Percentiles rank a stretch among this genome's conserved stretches.
These are phyloP conservation scores for Pegoplata infirma DNA, from an alignment of 2,888 invertebrate species.

Conservation along the genomic window DNA sequence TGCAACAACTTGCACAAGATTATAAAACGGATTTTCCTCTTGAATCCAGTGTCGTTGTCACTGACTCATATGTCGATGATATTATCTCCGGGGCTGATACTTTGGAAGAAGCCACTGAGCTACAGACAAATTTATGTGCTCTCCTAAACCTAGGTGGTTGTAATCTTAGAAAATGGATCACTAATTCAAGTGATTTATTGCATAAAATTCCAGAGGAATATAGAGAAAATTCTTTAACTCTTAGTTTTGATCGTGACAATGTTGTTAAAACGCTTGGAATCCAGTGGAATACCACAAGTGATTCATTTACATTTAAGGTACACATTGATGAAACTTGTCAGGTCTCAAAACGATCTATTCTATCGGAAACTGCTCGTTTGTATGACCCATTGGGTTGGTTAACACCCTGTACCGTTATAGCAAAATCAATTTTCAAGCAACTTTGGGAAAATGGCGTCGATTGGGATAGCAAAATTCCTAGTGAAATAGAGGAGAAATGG, in stretches of 20 bases:
- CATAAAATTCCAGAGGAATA: conserved; percentile 17
- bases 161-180: no score
- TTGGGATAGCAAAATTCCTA: conserved; percentile 7
- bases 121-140: conserved; percentile 35
- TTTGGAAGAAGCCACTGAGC: conserved; percentile 6
- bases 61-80: conserved; percentile 9
- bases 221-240: conserved; percentile 14
- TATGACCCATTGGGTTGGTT: conserved; percentile 24
- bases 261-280: conserved; percentile 27
- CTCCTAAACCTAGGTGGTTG: conserved; percentile 24
- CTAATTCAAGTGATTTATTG: conserved; percentile 17
- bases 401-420: not conserved
- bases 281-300: conserved; percentile 17
- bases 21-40: not conserved
- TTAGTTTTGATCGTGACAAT: conserved; percentile 8
- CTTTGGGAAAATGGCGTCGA: conserved; percentile 19
- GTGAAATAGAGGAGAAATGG: conserved; percentile 4
- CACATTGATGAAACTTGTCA: not conserved
- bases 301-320: conserved; percentile 10
- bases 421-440: conserved; percentile 11
- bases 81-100: no score
- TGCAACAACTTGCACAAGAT: not conserved
- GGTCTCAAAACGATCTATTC: conserved; percentile 5
- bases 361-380: conserved; percentile 23
- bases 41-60: not conserved